These are phyloP conservation scores for Andricus curvator DNA, from an alignment of 2,888 invertebrate species.

Conservation along the genomic window DNA sequence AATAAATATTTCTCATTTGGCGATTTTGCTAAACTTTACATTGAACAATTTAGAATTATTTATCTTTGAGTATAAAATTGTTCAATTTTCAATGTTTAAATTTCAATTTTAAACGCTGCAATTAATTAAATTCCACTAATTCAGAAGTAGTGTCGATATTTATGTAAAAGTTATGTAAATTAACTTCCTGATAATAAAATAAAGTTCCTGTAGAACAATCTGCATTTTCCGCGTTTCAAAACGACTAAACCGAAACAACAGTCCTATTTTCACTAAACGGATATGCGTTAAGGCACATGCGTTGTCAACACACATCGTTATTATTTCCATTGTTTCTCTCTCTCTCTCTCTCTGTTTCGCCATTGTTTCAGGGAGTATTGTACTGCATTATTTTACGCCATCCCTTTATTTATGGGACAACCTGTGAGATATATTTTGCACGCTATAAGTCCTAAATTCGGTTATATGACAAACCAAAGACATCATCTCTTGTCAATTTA, in stretches of 20 bases:
- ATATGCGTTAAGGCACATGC: too few species aligned
- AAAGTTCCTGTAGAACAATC: background rate
- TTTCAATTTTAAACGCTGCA: too few species aligned
- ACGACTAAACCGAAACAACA: too few species aligned
- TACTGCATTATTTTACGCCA: conserved; percentile 18
- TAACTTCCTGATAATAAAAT: background rate
- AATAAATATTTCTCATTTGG: too few species aligned
- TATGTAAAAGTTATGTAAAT: background rate
- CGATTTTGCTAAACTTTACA: too few species aligned
- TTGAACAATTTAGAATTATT: too few species aligned
- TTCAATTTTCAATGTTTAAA: too few species aligned
- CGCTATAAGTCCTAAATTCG: background rate
- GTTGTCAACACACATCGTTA: conserved; percentile 12
- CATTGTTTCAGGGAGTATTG: conserved; percentile 24
- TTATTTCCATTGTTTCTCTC: conserved; percentile 18
- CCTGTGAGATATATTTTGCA: conserved; percentile 16
- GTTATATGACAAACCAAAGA: background rate
- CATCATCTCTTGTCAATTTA: background rate
- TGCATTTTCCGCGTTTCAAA: background rate
- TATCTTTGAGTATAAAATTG: too few species aligned
- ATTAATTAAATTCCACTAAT: background rate
- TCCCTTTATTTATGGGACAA: conserved; percentile 36
- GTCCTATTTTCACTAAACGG: too few species aligned
- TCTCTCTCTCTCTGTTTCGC: background rate
- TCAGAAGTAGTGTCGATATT: background rate